Percentiles rank a stretch among this genome's conserved stretches.
Conservation (phyloP, 2,113 vertebrate species). For the Lycaon pictus region DNA sequence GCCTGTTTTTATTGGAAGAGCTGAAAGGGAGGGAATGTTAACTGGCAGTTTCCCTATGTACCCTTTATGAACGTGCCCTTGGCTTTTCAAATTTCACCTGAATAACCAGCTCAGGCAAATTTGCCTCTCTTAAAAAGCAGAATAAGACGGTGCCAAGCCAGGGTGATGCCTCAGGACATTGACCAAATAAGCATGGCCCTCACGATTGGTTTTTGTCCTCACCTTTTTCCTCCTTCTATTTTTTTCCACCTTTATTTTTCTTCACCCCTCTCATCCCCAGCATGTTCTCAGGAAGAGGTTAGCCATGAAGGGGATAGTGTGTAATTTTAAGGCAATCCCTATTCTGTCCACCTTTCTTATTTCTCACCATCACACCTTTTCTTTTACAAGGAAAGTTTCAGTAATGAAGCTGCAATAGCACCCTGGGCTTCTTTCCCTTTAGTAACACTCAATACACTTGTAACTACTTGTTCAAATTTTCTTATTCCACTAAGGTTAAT, state of each 20-base stretch:
- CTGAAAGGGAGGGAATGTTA: slow-evolving; percentile 63
- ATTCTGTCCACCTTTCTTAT: slow-evolving; percentile 1
- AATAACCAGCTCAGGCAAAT: slow-evolving; percentile 70
- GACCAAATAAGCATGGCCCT: slow-evolving; percentile 17
- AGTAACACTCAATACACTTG: slow-evolving; percentile 3
- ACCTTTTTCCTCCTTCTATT: background rate
- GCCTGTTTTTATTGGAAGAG: slow-evolving; percentile 79
- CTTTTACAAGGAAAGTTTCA: slow-evolving; percentile 38
- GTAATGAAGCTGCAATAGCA: slow-evolving; percentile 13
- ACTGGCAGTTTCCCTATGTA: slow-evolving; percentile 71
- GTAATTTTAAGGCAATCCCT: slow-evolving; percentile 40
- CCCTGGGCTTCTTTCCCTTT: background rate
- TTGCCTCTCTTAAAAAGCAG: slow-evolving; percentile 60
- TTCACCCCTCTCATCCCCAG: background rate
- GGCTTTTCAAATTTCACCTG: slow-evolving; percentile 74
- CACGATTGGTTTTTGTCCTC: background rate
- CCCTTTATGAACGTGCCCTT: slow-evolving; percentile 70
- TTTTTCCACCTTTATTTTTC: background rate
- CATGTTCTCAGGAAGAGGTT: slow-evolving; percentile 17
- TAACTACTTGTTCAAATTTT: slow-evolving; percentile 49
- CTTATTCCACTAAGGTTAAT: slow-evolving; percentile 29
- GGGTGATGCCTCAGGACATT: background rate
- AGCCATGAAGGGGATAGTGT: background rate
- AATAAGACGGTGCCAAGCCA: slow-evolving; percentile 23
- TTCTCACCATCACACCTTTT: background rate